Base-by-base conservation (phyloP, 2,797 vertebrate genomes). In the Phylloscopus collybita region DNA sequence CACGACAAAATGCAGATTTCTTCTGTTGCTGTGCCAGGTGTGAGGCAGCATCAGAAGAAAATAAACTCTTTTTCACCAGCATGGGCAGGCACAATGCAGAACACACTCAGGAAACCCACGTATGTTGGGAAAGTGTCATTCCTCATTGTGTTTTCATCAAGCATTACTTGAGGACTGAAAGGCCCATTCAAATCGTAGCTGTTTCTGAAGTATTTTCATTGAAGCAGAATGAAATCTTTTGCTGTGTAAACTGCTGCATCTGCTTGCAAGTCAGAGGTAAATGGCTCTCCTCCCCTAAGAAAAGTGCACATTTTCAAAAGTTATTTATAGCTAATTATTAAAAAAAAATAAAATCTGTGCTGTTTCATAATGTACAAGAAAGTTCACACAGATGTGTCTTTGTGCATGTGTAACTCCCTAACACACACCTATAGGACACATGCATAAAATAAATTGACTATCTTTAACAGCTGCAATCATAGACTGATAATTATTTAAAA, bases 321-420 rank as follows among this genome's bases (percentile, higher is more conserved):
- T 62, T 94, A 44, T 11, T 61, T 49, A 5, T 9, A 7, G 65
- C 44, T 80, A 30, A 16, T n/a, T 57, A 40, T 34, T 59, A 30
- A 36, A 75, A n/a, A 80, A 30, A 36, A 75, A n/a, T 73, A 49
- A 80, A n/a, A 50, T 4, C 25, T 26, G 36, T 60, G 16, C 2
- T 16, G 12, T 40, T 80, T 89, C 11, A 4, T 20, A 56, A 36
- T 4, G 10, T 23, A 27, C 67, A 72, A 70, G 7, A 34, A 91
- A 45, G 13, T 3, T 4, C 30, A 29, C 19, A 30, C 0, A 3
- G 6, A 2, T 27, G 6, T 26, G 13, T 27, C 10, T 57, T 1
- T 9, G 15, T 6, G 9, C 40, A 6, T 5, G 10, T 36, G 30
- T 20, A 56, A 40, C 26, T 36, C 54, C 30, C 13, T 34, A 36